Evolutionary conservation across 1,140 invertebrate species (phyloP).

Genomic region (Halotydeus destructor): DNA sequence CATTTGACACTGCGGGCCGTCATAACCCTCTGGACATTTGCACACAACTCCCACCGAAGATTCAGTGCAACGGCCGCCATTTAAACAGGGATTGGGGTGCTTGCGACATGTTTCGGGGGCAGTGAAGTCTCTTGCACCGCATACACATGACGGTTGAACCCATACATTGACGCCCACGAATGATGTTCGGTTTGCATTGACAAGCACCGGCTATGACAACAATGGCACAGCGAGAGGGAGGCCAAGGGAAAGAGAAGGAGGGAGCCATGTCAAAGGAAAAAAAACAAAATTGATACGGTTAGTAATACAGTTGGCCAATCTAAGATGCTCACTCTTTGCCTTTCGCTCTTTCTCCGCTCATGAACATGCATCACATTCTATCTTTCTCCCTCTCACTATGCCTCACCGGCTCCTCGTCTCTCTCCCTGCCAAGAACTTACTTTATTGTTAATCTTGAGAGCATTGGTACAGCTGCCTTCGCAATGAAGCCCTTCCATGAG

Average conservation of each 20-base stretch:
- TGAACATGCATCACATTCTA: no score
- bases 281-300: no score
- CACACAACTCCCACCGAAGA: constrained; percentile 32
- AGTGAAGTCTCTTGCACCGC: constrained; percentile 70
- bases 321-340: no score
- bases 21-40: constrained; percentile 69
- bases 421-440: no score
- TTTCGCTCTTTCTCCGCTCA: no score
- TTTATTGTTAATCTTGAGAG: constrained; percentile 57
- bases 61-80: constrained; percentile 53
- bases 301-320: no score
- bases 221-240: no score
- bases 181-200: constrained; percentile 88
- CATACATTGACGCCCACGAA: constrained; percentile 69
- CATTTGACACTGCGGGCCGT: constrained; percentile 85
- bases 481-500: constrained; percentile 76
- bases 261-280: no score
- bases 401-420: no score
- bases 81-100: constrained; percentile 58
- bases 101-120: constrained; percentile 67
- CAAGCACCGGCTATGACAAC: constrained; percentile 75
- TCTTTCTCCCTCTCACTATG: no score
- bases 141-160: constrained; percentile 51
- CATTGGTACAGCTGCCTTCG: constrained; percentile 85
- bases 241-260: no score